Conservation (phyloP, 2,797 vertebrate genomes). For the Siniperca scherzeri region DNA sequence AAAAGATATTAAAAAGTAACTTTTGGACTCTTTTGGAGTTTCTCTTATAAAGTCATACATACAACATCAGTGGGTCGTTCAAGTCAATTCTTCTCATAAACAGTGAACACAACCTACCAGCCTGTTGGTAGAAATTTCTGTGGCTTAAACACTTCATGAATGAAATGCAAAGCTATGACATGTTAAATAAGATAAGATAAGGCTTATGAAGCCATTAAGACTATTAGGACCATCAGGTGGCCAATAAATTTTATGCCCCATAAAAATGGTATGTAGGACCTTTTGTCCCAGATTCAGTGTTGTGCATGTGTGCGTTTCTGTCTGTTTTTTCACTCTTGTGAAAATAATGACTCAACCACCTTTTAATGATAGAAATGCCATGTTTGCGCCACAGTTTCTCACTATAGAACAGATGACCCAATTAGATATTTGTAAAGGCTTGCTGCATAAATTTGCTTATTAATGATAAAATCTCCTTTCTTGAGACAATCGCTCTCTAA, state of each 20-base stretch:
- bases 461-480: conserved; percentile 27
- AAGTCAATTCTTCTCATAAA: background rate
- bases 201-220: conserved; percentile 20
- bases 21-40: background rate
- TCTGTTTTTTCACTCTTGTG: background rate
- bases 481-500: conserved; percentile 16
- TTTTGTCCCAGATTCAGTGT: background rate
- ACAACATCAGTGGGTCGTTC: background rate
- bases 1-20: background rate
- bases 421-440: conserved; percentile 40
- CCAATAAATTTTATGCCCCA: conserved; percentile 29
- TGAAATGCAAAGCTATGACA: conserved; percentile 6
- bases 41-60: background rate
- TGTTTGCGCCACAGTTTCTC: background rate
- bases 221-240: background rate
- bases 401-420: conserved; percentile 40
- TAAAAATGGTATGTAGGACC: background rate
- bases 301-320: background rate
- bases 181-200: conserved; percentile 9
- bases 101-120: background rate
- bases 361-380: conserved; percentile 18
- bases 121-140: background rate
- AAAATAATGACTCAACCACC: conserved; percentile 28
- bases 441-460: conserved; percentile 64
- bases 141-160: conserved; percentile 4